A percentile compares a stretch with the other conserved stretches of the same genome.
phyloP scores from a whole-genome alignment of 2,797 vertebrate species.

The Fistularia tabacaria region DNA sequence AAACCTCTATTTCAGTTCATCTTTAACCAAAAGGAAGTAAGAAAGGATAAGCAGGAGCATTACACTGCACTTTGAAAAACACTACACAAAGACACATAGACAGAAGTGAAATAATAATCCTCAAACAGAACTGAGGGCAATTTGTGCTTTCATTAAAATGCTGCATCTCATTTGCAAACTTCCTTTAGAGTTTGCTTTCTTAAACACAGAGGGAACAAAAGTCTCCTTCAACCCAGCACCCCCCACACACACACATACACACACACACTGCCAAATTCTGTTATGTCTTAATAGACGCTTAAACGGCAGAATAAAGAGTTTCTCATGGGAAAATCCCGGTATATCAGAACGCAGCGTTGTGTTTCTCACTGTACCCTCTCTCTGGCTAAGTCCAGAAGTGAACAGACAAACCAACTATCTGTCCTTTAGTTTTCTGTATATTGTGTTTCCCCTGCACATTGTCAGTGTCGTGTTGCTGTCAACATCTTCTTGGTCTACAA shows the following conservation, averaged over 20 bases:
- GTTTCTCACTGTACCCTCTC: background rate
- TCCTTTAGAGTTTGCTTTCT: constrained; percentile 41
- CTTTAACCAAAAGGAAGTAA: too few species aligned
- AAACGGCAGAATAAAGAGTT: constrained; percentile 8
- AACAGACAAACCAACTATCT: background rate
- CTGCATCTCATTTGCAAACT: constrained; percentile 38
- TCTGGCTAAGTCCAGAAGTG: background rate
- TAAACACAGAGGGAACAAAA: constrained; percentile 49
- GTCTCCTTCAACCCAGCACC: constrained; percentile 36
- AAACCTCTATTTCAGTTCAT: too few species aligned
- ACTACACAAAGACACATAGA: constrained; percentile 20
- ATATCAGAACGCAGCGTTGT: background rate
- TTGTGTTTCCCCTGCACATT: too few species aligned
- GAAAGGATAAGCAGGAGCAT: too few species aligned
- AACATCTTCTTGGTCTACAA: too few species aligned
- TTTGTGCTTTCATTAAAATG: constrained; percentile 54
- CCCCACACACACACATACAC: constrained; percentile 6
- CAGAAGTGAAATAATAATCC: constrained; percentile 26
- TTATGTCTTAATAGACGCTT: background rate
- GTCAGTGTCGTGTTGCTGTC: too few species aligned
- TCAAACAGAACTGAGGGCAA: constrained; percentile 32
- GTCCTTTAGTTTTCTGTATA: background rate
- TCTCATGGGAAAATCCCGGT: constrained; percentile 3
- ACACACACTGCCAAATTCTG: constrained; percentile 1
- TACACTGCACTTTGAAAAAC: background rate